Evolutionary conservation across 2,113 vertebrate species (phyloP), one percentile per base, ranked within the genome.

Genomic region (Falcunculus frontatus): DNA sequence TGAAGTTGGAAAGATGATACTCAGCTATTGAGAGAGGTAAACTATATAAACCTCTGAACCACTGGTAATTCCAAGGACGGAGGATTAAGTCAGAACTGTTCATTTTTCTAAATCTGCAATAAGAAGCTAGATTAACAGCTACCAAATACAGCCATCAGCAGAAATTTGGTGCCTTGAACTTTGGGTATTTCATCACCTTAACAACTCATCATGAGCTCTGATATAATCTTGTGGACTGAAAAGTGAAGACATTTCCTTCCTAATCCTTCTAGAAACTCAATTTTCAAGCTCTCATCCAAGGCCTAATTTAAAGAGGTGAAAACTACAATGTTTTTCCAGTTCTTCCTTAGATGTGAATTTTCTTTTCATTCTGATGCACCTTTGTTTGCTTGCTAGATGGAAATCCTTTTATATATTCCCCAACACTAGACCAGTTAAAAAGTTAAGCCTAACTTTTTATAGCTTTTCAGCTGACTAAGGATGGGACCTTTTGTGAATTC

Each of bases 391-490:
- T 78, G 46, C 47, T 74, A 56, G 60, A 37, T 87, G 22, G 49
- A 94, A 95, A 94, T 94, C 82, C 63, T 92, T 96, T 68, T 62
- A 26, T 90, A 72, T 59, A 65, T 76, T 87, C 44, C 47, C 33
- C 49, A 84, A 39, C 30, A 89, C 68, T 74, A 89, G 85, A 86
- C n/a, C 69, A 95, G 88, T 92, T 60, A 60, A 60, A 37, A 60
- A 60, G 57, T 60, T 97, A 95, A 84, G 44, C 50, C 37, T 87
- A 91, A 95, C 4, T 77, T 90, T 96, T 96, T 78, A 86, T 69
- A 96, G 35, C 60, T 92, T 46, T 94, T 95, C 81, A 89, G 91
- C 64, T 95, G 95, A 93, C 88, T 93, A 81, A 95, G 82, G 75
- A 90, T 82, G 64, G 52, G 69, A 73, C 52, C 73, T 96, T 93